Base-by-base conservation (phyloP, 2,113 vertebrate genomes). In the Heptranchias perlo region DNA sequence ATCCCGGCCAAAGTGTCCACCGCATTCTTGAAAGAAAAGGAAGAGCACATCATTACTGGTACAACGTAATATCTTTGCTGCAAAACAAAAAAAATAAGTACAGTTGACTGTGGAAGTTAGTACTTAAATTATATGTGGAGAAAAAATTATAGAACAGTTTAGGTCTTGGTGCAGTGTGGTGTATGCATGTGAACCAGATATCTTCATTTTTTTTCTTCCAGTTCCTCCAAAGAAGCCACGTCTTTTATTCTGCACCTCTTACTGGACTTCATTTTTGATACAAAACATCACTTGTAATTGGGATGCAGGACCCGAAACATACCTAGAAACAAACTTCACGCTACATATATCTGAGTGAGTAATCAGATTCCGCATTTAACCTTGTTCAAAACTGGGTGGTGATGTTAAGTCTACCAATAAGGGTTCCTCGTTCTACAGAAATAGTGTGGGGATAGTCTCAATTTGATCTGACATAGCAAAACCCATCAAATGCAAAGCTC, bases 231-330 rank as follows among this genome's bases (percentile, higher is more conserved):
- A 7, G 13, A 67, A 13, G 5, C 78, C 62, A 31, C 58, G 52
- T 2, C 61, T 96, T 10, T 8, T 87, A 18, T 95, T 44, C 64
- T 96, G 96, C 35, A 44, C 94, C 95, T 96, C 96, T 61, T 92
- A 95, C 61, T 96, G 96, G 96, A 96, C n/a, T 0, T 31, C 62
- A 44, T 96, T 94, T 94, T 39, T 35, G n/a, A 25, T 39, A 44
- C 92, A 94, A 8, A 96, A 96, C 58, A 96, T 96, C 69, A 96
- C 96, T 1, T 97, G 96, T 78, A 64, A 89, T 61, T 97, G 97
- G 97, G 95, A 96, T 3, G 73, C 96, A 0, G 54, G 64, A 61
- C 86, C 65, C 0, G 96, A 94, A 3, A 28, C 91, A 14, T 44
- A 0, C 39, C 7, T 91, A 2, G 44, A 89, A 49, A 86, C 35